Evolutionary conservation across 92 coral and sea anemone species (phyloP).

Genomic region (Micromussa lordhowensis): DNA sequence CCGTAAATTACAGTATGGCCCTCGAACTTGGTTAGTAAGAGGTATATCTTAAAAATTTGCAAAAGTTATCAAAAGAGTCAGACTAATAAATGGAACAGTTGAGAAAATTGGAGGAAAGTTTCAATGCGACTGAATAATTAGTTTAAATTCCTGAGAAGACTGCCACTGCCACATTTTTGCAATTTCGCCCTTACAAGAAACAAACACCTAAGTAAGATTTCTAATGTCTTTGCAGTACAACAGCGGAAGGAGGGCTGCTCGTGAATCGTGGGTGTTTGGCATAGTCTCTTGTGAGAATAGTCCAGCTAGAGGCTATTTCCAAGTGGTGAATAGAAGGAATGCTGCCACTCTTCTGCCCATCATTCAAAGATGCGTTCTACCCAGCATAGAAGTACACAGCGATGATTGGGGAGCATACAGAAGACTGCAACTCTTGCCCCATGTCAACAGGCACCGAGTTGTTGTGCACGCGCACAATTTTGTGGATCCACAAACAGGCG

Average conservation of each 20-base stretch:
- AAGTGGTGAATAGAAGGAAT: constrained; percentile 7
- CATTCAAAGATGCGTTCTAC: constrained; percentile 2
- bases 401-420: constrained; percentile 30
- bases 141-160: too few species aligned
- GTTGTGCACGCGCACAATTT: constrained; percentile 28
- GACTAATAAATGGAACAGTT: too few species aligned
- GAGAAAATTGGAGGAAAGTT: too few species aligned
- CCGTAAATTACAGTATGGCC: too few species aligned
- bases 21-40: too few species aligned
- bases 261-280: not conserved
- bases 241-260: too few species aligned
- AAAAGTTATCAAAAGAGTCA: too few species aligned
- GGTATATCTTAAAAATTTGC: too few species aligned
- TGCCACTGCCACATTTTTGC: too few species aligned
- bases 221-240: not conserved
- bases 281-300: constrained; percentile 12
- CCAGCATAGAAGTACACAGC: not conserved
- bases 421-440: constrained; percentile 3
- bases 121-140: too few species aligned
- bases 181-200: too few species aligned
- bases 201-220: too few species aligned
- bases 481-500: not conserved
- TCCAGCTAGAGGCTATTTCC: constrained; percentile 23
- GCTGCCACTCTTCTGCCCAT: constrained; percentile 25
- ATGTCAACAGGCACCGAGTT: constrained; percentile 1